Percentiles rank a stretch among this genome's conserved stretches.
phyloP scores from a whole-genome alignment of 2,888 invertebrate genomes.

The Halictus quadricinctus region DNA sequence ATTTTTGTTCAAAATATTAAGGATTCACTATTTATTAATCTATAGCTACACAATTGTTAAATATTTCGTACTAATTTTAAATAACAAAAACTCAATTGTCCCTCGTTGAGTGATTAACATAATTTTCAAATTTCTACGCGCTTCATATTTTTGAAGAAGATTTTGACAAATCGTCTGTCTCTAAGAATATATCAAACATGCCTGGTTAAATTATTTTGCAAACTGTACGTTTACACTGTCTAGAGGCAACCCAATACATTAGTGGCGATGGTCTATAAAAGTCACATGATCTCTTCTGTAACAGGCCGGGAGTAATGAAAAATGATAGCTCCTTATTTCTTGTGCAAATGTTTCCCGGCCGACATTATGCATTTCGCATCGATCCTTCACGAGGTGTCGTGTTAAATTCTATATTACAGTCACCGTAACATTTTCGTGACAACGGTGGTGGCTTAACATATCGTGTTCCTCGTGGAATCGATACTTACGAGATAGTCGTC shows the following conservation, averaged over 20 bases:
- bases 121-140: background rate
- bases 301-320: conserved; percentile 6
- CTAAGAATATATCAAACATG: background rate
- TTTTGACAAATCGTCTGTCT: background rate
- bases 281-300: background rate
- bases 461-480: conserved; percentile 10
- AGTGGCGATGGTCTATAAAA: conserved; percentile 9
- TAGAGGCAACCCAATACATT: conserved; percentile 2
- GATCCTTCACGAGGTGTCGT: conserved; percentile 3
- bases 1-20: background rate
- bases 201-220: background rate
- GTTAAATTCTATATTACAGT: conserved; percentile 18
- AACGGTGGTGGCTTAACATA: background rate
- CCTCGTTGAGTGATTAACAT: background rate
- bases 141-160: background rate
- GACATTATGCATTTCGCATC: background rate
- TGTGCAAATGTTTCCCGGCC: conserved; percentile 4
- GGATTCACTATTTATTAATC: background rate
- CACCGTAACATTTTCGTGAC: conserved; percentile 10
- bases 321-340: conserved; percentile 13
- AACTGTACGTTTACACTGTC: background rate
- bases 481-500: background rate
- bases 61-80: background rate
- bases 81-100: background rate
- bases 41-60: background rate